Percentiles rank a stretch among this genome's conserved stretches.
These are phyloP conservation scores for Sebastiscus albofasciatus DNA, from an alignment of 2,797 vertebrate species.

Conservation along the genomic window DNA sequence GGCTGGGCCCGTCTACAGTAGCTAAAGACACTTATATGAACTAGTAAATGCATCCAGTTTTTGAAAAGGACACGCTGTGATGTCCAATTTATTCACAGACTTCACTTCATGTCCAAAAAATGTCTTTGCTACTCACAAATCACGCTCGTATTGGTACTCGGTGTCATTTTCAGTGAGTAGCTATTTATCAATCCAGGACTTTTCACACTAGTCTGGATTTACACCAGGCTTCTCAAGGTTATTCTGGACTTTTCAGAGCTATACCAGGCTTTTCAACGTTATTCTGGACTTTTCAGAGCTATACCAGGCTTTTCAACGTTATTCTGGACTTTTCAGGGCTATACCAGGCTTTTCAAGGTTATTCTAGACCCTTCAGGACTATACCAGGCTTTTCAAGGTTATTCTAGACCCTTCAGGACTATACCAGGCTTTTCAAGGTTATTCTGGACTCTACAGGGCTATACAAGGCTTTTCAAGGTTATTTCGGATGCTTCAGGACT, in stretches of 20 bases:
- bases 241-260: accelerated
- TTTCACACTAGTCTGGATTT: too few species aligned
- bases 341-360: neutral
- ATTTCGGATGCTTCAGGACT: accelerated
- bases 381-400: neutral
- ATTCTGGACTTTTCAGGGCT: accelerated
- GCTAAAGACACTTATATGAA: neutral
- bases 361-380: accelerated
- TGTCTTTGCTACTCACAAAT: too few species aligned
- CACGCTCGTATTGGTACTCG: too few species aligned
- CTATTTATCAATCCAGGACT: too few species aligned
- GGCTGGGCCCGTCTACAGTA: neutral
- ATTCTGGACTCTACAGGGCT: accelerated
- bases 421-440: neutral
- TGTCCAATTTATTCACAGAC: neutral
- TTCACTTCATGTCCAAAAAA: neutral
- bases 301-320: too few species aligned
- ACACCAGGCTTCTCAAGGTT: too few species aligned
- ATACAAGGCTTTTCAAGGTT: neutral
- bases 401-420: accelerated
- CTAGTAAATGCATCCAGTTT: neutral
- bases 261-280: neutral
- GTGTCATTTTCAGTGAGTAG: too few species aligned
- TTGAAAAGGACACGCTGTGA: neutral
- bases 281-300: neutral